Conservation (phyloP, 2,113 vertebrate genomes). For the Strix aluco region DNA sequence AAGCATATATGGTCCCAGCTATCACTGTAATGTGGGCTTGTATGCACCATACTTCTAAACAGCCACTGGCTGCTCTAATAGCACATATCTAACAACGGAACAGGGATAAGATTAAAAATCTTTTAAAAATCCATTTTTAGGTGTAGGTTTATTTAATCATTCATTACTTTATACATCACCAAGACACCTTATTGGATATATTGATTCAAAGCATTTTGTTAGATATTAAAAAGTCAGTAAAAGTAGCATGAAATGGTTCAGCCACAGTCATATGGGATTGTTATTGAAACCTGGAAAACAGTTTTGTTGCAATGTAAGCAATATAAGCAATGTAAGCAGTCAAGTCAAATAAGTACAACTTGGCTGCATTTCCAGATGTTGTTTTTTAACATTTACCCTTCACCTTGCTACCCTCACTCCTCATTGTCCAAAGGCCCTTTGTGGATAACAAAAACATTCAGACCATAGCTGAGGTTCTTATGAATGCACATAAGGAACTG, state of each 20-base stretch:
- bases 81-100: neutral
- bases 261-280: neutral
- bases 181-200: neutral
- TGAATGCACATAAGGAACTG: neutral
- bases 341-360: neutral
- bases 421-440: neutral
- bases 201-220: conserved; percentile 10
- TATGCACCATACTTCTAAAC: neutral
- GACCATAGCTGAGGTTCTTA: neutral
- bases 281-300: neutral
- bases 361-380: neutral
- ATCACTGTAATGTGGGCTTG: neutral
- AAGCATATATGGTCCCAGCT: neutral
- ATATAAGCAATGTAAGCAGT: neutral
- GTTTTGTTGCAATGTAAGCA: neutral
- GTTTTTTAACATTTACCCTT: neutral
- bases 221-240: conserved; percentile 15
- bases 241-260: neutral
- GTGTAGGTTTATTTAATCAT: conserved; percentile 21
- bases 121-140: neutral
- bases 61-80: neutral
- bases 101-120: neutral
- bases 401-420: neutral
- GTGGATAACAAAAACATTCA: neutral
- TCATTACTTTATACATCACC: neutral